A percentile compares a stretch with the other conserved stretches of the same genome.
These are phyloP conservation scores for Labeo rohita DNA, from an alignment of 2,113 vertebrate species.

Conservation along the genomic window DNA sequence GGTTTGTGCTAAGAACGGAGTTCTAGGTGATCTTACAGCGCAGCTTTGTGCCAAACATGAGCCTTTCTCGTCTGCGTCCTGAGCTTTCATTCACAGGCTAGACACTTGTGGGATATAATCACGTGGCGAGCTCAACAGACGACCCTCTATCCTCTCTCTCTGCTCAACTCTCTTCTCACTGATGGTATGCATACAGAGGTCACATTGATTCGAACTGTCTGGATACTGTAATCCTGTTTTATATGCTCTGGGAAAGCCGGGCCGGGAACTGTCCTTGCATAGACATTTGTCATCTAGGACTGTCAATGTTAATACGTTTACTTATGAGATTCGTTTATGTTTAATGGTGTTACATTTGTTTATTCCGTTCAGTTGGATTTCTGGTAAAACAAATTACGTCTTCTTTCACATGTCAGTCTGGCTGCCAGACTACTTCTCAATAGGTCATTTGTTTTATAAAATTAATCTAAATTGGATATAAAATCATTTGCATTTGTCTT, in stretches of 20 bases:
- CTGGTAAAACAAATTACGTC: not conserved
- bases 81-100: slow-evolving; percentile 15
- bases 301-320: slow-evolving; percentile 26
- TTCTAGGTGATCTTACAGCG: not conserved
- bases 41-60: not conserved
- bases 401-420: not conserved
- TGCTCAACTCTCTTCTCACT: slow-evolving; percentile 28
- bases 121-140: slow-evolving; percentile 13
- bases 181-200: slow-evolving; percentile 46
- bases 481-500: not conserved
- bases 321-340: not conserved
- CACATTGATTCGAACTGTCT: slow-evolving; percentile 48
- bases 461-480: not conserved
- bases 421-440: too few species aligned
- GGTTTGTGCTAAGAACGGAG: not conserved
- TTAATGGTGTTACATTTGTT: not conserved
- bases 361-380: not conserved
- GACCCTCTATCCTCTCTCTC: not conserved
- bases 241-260: slow-evolving; percentile 24
- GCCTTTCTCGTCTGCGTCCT: not conserved
- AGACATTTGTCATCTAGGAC: slow-evolving; percentile 21
- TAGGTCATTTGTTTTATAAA: not conserved
- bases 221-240: slow-evolving; percentile 60
- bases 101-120: slow-evolving; percentile 31
- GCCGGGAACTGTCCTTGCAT: slow-evolving; percentile 30